phyloP scores from a whole-genome alignment of 2,113 vertebrate genomes.

The Murina feae region DNA sequence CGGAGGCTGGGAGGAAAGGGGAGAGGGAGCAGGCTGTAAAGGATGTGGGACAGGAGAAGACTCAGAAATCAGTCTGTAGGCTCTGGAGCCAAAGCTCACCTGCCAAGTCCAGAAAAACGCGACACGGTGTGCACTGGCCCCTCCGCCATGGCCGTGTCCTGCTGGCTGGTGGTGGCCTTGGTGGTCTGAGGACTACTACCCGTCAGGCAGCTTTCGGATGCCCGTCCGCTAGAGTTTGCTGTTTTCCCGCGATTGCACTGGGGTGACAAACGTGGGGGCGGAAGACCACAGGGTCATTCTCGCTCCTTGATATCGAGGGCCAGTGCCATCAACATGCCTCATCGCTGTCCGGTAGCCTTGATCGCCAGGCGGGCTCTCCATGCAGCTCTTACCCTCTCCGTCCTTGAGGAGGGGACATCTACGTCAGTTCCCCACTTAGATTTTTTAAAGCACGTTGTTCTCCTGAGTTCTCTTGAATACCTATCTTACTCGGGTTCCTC shows the following conservation, averaged over 20 bases:
- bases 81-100: not conserved
- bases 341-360: not conserved
- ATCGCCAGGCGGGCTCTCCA: not conserved
- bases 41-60: not conserved
- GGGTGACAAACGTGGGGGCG: not conserved
- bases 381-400: not conserved
- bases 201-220: not conserved
- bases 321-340: not conserved
- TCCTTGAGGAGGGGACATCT: not conserved
- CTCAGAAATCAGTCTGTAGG: not conserved
- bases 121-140: rapidly evolving
- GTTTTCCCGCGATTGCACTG: not conserved
- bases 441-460: not conserved
- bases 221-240: not conserved
- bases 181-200: not conserved
- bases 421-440: not conserved
- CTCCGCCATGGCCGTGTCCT: not conserved
- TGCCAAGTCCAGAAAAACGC: not conserved
- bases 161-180: not conserved
- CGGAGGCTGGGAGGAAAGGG: not conserved
- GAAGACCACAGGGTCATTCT: not conserved
- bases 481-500: not conserved
- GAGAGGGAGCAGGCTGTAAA: not conserved
- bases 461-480: not conserved
- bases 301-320: not conserved